These are phyloP conservation scores for Pocota personata DNA, from an alignment of 2,888 invertebrate genomes.

Conservation along the genomic window DNA sequence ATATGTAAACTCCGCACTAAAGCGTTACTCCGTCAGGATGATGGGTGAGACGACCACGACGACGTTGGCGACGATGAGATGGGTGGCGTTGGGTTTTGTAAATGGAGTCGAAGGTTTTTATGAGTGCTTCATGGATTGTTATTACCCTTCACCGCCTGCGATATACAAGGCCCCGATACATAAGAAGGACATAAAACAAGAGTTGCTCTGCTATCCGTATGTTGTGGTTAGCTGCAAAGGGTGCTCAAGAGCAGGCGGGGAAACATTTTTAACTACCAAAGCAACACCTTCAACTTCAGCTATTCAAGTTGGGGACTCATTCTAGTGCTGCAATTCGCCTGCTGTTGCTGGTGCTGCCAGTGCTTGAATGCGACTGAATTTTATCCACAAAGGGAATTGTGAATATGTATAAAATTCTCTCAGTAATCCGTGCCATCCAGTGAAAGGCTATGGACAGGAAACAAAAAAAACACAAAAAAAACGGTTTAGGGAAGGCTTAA, in stretches of 20 bases:
- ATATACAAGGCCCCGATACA: conserved; percentile 39
- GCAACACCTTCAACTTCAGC: conserved; percentile 70
- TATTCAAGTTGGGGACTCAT: conserved; percentile 40
- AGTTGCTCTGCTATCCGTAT: conserved; percentile 56
- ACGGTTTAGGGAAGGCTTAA: conserved; percentile 26
- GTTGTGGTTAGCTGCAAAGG: conserved; percentile 56
- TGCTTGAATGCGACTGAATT: conserved; percentile 34
- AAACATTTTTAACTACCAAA: conserved; percentile 64
- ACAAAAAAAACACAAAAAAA: neutral
- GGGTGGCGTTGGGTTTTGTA: conserved; percentile 33
- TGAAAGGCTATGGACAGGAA: conserved; percentile 26
- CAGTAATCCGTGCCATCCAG: conserved; percentile 62
- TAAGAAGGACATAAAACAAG: conserved; percentile 53
- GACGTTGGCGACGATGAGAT: conserved; percentile 1
- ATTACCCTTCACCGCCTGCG: conserved; percentile 64
- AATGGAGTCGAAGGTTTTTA: conserved; percentile 54
- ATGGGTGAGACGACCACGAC: conserved; percentile 10
- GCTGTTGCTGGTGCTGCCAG: neutral
- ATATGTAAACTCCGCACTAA: conserved; percentile 52
- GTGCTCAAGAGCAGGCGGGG: neutral
- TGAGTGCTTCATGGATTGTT: conserved; percentile 64
- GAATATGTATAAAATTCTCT: conserved; percentile 62
- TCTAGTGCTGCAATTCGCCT: conserved; percentile 23
- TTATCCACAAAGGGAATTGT: conserved; percentile 65
- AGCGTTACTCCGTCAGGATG: conserved; percentile 16